Evolutionary conservation across 2,888 invertebrate genomes (phyloP), one percentile per base, ranked within the genome.

Genomic region (Himalopsyche kuldschensis): DNA sequence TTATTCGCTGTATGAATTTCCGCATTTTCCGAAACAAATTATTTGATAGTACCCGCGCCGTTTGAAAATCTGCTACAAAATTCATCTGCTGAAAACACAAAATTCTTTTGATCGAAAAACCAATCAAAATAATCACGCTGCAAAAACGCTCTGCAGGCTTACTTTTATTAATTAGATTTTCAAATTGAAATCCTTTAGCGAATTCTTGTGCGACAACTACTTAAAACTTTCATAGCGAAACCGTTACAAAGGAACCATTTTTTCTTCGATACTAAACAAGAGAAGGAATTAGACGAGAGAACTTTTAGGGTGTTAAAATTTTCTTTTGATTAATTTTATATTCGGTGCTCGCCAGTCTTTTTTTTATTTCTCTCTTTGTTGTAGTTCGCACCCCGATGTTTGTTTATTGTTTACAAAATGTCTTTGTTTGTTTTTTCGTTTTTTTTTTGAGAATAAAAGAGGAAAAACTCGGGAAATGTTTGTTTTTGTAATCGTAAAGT

Each of bases 291-390:
- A 55, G 55, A 55, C 20, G n/a, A 20, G 20, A 24, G 55, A 55
- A 55, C 55, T 55, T 55, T 55, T 47, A 77, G 82, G 82, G 82
- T 82, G 82, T 82, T 82, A 78, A 82, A 82, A 82, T 82, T 82
- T 82, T 82, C 78, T 47, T 78, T 82, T 82, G 82, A 82, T 82
- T 82, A 82, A 82, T 82, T 82, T 82, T 76, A 82, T 82, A 82
- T 82, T 82, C 77, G 48, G 48, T 76, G 32, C 78, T 77, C 78
- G 41, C 47, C 63, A 77, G 82, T 69, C 78, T 47, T 78, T 82
- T 81, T 81, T 82, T 69, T 78, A 46, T 78, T 78, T 78, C 47
- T 35, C 35, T 27, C n/a, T 78, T n/a, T 78, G 78, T 47, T 30
- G 35, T 47, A 32, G 76, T 76, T 78, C 63, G 69, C 46, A 24